phyloP scores from a whole-genome alignment of 2,888 invertebrate species.

The Tanaodytes sp. region DNA sequence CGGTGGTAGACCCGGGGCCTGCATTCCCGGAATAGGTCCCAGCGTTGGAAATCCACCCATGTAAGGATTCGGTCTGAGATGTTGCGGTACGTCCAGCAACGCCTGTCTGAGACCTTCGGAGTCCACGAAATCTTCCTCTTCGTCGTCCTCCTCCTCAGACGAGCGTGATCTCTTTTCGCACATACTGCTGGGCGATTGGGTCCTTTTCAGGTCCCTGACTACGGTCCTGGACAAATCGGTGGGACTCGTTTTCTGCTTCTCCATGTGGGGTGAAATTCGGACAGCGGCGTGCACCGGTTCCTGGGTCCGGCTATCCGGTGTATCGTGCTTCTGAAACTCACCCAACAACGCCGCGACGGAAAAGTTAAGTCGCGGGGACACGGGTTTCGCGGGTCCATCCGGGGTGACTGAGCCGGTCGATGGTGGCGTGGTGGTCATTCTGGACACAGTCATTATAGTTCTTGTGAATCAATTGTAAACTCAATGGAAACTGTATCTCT shows the following conservation, averaged over 20 bases:
- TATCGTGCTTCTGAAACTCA: too few species aligned
- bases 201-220: neutral
- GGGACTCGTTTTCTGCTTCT: too few species aligned
- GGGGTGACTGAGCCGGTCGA: conserved; percentile 65
- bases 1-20: conserved; percentile 56
- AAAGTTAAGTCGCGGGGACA: conserved; percentile 74
- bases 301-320: conserved; percentile 4
- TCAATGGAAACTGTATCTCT: too few species aligned
- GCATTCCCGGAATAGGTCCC: conserved; percentile 61
- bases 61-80: conserved; percentile 70
- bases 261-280: too few species aligned
- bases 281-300: conserved; percentile 17
- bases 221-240: too few species aligned
- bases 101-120: conserved; percentile 80
- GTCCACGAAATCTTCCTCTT: conserved; percentile 81
- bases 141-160: conserved; percentile 78
- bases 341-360: conserved; percentile 77
- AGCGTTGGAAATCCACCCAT: conserved; percentile 67
- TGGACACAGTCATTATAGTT: conserved; percentile 70
- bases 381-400: conserved; percentile 41
- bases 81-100: conserved; percentile 57
- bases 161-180: conserved; percentile 64
- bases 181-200: conserved; percentile 62
- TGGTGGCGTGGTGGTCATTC: conserved; percentile 70
- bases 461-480: too few species aligned